phyloP scores from a whole-genome alignment of 2,113 vertebrate genomes.

The Eleginops maclovinus region DNA sequence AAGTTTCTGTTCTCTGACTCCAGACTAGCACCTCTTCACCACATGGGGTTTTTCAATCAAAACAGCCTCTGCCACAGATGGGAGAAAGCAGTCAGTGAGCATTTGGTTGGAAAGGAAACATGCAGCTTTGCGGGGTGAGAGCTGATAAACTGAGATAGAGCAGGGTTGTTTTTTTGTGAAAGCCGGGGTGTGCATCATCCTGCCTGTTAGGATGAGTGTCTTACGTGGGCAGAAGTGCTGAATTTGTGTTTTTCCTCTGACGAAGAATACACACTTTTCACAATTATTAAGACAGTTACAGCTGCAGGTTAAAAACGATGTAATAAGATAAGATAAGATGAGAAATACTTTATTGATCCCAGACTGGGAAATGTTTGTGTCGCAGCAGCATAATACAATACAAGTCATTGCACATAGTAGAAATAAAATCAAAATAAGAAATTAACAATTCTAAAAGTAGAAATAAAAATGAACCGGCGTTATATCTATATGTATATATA shows the following conservation, averaged over 20 bases:
- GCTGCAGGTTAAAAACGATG: too few species aligned
- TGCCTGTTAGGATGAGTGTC: not conserved
- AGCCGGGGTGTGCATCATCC: not conserved
- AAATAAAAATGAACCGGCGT: too few species aligned
- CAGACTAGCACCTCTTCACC: conserved; percentile 17
- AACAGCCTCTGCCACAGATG: not conserved
- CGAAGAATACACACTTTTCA: not conserved
- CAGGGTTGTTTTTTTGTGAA: not conserved
- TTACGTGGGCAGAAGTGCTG: not conserved
- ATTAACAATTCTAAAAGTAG: too few species aligned
- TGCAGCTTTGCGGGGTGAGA: conserved; percentile 8
- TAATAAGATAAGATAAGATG: too few species aligned
- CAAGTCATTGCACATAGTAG: too few species aligned
- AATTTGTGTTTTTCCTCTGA: conserved; percentile 27
- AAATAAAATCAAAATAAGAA: too few species aligned
- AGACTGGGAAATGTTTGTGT: too few species aligned
- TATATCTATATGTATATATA: too few species aligned
- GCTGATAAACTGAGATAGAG: not conserved
- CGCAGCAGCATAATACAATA: too few species aligned
- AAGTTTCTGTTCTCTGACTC: conserved; percentile 6
- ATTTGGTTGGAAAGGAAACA: not conserved
- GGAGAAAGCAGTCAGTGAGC: not conserved
- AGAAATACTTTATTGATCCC: too few species aligned
- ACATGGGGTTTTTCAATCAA: not conserved
- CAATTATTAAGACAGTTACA: too few species aligned